These are phyloP conservation scores for Pitangus sulphuratus DNA, from an alignment of 2,797 vertebrate genomes.

Conservation along the genomic window DNA sequence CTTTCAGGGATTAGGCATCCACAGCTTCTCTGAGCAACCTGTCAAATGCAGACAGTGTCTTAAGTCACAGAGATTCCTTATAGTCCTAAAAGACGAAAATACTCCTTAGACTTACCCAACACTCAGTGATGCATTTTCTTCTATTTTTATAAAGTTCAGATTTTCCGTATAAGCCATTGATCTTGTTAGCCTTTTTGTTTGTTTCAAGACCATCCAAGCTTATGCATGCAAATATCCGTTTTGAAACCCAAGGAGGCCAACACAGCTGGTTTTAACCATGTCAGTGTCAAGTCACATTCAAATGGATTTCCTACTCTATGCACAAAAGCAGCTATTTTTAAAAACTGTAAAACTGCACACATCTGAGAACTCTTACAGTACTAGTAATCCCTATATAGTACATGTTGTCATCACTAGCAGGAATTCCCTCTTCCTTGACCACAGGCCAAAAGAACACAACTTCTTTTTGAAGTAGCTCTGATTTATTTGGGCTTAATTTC, in stretches of 20 bases:
- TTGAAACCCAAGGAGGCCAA: constrained; percentile 1
- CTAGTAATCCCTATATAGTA: background rate
- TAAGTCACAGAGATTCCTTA: background rate
- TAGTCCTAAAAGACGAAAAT: background rate
- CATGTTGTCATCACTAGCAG: background rate
- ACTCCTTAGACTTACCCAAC: background rate
- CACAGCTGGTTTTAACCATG: constrained; percentile 45
- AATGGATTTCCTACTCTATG: constrained; percentile 6
- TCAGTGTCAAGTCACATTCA: constrained; percentile 39
- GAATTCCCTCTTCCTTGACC: background rate
- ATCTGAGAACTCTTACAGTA: constrained; percentile 30
- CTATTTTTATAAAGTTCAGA: background rate
- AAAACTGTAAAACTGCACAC: constrained; percentile 9
- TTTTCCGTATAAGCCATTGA: background rate
- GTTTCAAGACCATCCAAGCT: constrained; percentile 3
- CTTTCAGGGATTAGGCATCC: background rate
- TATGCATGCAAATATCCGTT: background rate
- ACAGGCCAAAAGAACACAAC: background rate
- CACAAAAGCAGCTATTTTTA: constrained; percentile 47
- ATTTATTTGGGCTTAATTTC: background rate
- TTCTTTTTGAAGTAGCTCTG: constrained; percentile 9
- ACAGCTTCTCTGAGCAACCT: background rate
- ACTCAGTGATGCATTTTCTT: background rate
- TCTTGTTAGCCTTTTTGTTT: background rate
- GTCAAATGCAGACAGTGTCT: background rate